Evolutionary conservation across 2,888 invertebrate genomes (phyloP), one percentile per base, ranked within the genome.

Genomic region (Dasysyrphus tricinctus): DNA sequence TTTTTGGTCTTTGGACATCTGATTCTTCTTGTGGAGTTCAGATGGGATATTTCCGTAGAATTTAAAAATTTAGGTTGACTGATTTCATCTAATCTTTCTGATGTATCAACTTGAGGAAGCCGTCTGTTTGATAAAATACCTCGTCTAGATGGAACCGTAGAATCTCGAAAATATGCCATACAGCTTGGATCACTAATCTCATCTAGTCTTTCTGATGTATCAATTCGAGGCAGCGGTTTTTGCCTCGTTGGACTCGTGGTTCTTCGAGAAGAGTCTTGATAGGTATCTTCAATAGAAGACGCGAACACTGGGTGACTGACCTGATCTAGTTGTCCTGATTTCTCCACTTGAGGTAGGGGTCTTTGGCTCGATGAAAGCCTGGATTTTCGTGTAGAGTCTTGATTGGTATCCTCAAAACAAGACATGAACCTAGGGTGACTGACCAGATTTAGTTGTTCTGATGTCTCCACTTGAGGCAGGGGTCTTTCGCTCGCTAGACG

Each of bases 71-170:
- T 2, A 11, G 65, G 75, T 29, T 75, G 65, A 37, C 63, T 42
- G 7, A 75, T 34, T 5, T 65, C 54, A n/a, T 56, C 56, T 5
- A 75, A 29, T n/a, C 34, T 63, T 65, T 75, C 75, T 0, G 14
- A n/a, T 4, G n/a, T 34, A 0, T 67, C 57, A 8, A 44, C 9
- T 14, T 47, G 34, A 0, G 63, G 75, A 1, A 42, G 37, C 2
- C 14, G 56, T 44, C 44, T 51, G 0, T 6, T 2, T n/a, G 37
- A 12, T 32, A 61, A 5, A 0, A 0, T 19, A 16, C 51, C 2
- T 6, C 9, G 12, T 29, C 9, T 39, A 24, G 59, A 67, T 32
- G n/a, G 1, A 4, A 12, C 37, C 12, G 29, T n/a, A 12, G 49
- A 29, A 12, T 39, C 19, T 29, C 11, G 19, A 32, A 63, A 32